phyloP scores from a whole-genome alignment of 2,797 vertebrate genomes.

The Enteromius radiatus region DNA sequence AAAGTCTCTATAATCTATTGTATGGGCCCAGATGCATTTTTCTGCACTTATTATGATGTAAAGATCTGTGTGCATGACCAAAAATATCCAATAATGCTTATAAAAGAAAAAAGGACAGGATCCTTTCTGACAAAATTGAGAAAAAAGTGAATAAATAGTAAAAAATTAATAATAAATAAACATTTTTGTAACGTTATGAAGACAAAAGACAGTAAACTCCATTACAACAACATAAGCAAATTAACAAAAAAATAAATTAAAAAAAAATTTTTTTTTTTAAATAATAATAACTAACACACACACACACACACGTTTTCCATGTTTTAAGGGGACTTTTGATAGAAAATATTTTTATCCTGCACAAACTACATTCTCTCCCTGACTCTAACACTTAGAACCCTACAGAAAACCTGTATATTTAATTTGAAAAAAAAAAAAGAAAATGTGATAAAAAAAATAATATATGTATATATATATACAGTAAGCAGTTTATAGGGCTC shows the following conservation, averaged over 20 bases:
- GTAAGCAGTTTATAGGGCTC: no score
- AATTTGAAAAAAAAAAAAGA: background rate
- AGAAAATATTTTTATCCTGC: background rate
- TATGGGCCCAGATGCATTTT: background rate
- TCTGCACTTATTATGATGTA: background rate
- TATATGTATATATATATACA: no score
- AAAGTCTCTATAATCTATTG: background rate
- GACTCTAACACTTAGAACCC: background rate
- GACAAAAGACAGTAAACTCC: background rate
- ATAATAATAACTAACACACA: no score
- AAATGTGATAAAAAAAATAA: no score
- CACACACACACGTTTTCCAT: no score
- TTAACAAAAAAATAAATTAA: background rate
- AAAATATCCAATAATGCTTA: background rate
- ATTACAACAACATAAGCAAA: background rate
- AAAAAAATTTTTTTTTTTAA: no score
- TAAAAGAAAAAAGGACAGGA: background rate
- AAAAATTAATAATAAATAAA: background rate
- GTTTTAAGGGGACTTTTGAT: no score
- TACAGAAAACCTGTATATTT: background rate
- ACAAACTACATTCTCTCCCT: background rate
- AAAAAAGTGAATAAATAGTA: no score
- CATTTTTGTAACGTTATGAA: background rate
- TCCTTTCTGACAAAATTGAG: background rate
- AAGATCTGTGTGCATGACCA: background rate